A percentile compares a stretch with the other conserved stretches of the same genome.
These are phyloP conservation scores for Sycophaga agraensis DNA, from an alignment of 1,140 invertebrate species.

Conservation along the genomic window DNA sequence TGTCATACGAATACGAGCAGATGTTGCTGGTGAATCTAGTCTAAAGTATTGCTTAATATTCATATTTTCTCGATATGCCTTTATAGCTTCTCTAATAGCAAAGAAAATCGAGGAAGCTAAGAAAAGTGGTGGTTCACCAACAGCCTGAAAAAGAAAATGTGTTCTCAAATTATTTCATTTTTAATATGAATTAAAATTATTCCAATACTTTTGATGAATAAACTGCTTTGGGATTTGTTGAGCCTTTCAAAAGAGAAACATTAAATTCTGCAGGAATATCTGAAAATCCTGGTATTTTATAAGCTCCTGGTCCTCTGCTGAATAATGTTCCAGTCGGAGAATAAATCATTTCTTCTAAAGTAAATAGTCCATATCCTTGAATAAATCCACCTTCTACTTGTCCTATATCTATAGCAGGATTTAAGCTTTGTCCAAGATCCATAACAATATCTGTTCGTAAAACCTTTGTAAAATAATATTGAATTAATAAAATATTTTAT, in stretches of 20 bases:
- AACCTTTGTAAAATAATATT: slow-evolving; percentile 58
- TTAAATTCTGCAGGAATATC: slow-evolving; percentile 92
- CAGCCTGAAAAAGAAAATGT: slow-evolving; percentile 66
- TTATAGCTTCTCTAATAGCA: slow-evolving; percentile 88
- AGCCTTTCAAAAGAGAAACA: slow-evolving; percentile 85
- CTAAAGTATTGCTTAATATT: slow-evolving; percentile 66
- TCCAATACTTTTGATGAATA: slow-evolving; percentile 84
- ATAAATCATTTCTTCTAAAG: slow-evolving; percentile 86
- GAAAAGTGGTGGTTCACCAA: slow-evolving; percentile 94
- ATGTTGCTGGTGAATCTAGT: slow-evolving; percentile 85
- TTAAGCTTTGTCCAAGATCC: slow-evolving; percentile 90
- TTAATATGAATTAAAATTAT: not conserved
- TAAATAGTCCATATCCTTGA: slow-evolving; percentile 91
- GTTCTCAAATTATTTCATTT: slow-evolving; percentile 2
- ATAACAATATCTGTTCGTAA: slow-evolving; percentile 90
- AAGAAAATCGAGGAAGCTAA: slow-evolving; percentile 84
- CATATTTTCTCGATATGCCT: slow-evolving; percentile 71
- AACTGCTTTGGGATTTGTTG: slow-evolving; percentile 84
- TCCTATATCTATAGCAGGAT: slow-evolving; percentile 94
- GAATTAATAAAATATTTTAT: slow-evolving; percentile 8
- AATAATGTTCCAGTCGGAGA: slow-evolving; percentile 79
- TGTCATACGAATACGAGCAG: slow-evolving; percentile 85
- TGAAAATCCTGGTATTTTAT: slow-evolving; percentile 89
- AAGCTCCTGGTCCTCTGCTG: slow-evolving; percentile 86
- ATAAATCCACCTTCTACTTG: slow-evolving; percentile 94